These are phyloP conservation scores for Strix aluco DNA, from an alignment of 2,113 vertebrate species.

Conservation along the genomic window DNA sequence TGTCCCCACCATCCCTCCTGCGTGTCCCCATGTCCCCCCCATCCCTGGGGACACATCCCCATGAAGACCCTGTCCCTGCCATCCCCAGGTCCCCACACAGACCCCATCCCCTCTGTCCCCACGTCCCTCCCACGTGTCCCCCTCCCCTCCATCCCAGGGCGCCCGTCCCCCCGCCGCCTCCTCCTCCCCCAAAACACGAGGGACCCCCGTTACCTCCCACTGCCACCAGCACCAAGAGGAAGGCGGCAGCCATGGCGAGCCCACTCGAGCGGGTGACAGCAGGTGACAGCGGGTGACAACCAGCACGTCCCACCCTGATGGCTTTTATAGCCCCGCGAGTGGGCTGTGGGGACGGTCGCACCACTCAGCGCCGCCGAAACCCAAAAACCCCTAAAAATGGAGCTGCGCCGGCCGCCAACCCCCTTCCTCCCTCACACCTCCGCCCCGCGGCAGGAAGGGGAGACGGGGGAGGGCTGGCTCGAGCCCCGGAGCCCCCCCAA, in stretches of 20 bases:
- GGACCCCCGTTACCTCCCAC: background rate
- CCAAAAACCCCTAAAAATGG: background rate
- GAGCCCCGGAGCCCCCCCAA: background rate
- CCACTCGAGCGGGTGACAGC: background rate
- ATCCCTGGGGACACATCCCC: background rate
- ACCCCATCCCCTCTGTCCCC: background rate
- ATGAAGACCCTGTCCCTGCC: fast-evolving
- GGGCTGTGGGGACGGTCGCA: background rate
- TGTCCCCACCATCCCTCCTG: background rate
- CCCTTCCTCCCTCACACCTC: background rate
- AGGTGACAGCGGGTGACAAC: background rate
- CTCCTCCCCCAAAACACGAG: background rate
- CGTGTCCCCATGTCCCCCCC: too few relatives aligned
- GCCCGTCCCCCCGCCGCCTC: background rate
- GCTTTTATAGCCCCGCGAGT: background rate
- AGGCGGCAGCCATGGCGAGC: background rate
- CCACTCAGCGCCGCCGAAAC: background rate
- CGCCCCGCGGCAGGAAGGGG: background rate
- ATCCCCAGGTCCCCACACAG: background rate
- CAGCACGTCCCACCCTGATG: fast-evolving
- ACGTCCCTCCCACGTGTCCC: background rate
- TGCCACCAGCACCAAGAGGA: background rate
- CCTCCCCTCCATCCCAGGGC: too few relatives aligned
- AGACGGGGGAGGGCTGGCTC: background rate
- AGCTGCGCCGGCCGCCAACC: fast-evolving